Percentiles rank a stretch among this genome's conserved stretches.
These are phyloP conservation scores for Hippocampus abdominalis DNA, from an alignment of 2,113 vertebrate genomes.

Conservation along the genomic window DNA sequence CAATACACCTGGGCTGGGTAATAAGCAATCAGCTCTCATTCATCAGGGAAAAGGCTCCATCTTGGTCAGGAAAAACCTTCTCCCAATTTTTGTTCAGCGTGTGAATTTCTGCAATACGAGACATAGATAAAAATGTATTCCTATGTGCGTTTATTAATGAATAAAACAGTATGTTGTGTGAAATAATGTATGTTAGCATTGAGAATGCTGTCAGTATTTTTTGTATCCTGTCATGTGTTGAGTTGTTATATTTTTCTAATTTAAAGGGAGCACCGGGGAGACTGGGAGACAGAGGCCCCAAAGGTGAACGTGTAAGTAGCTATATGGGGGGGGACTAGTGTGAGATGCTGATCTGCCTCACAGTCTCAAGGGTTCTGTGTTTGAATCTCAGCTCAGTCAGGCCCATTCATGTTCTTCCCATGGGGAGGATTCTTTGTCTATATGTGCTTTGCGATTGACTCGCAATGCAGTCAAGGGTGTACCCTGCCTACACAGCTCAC, in stretches of 20 bases:
- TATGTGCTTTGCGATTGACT: not conserved
- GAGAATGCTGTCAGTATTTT: slow-evolving; percentile 11
- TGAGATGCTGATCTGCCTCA: not conserved
- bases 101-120: not conserved
- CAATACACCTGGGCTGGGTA: slow-evolving; percentile 40
- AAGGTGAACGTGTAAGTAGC: slow-evolving; percentile 91
- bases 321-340: not conserved
- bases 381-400: not conserved
- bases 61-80: slow-evolving; percentile 27
- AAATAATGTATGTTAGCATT: not conserved
- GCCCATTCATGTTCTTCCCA: not conserved
- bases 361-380: not conserved
- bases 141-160: not conserved
- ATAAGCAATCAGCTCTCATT: slow-evolving; percentile 48
- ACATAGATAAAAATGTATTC: not conserved
- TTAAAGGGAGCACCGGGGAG: slow-evolving; percentile 83
- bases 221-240: not conserved
- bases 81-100: not conserved
- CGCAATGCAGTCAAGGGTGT: not conserved
- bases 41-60: slow-evolving; percentile 33
- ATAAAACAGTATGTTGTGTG: not conserved
- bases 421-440: not conserved
- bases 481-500: not conserved
- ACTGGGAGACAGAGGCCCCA: slow-evolving; percentile 90
- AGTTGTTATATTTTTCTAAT: slow-evolving; percentile 34